Base-by-base conservation (phyloP, 2,888 invertebrate species). In the Euplagia quadripunctaria region DNA sequence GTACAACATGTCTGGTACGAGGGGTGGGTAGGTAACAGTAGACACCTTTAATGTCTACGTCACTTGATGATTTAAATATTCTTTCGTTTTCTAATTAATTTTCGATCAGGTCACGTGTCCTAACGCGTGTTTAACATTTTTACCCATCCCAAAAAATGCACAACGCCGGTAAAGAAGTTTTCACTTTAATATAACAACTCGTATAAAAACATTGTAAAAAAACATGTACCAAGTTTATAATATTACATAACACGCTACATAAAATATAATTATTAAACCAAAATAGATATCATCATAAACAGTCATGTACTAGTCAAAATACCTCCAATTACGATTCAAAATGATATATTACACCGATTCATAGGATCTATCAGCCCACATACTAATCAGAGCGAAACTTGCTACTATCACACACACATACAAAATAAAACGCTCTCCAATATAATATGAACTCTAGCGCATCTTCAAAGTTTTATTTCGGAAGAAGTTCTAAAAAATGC, bases 311-410 rank as follows among this genome's bases (percentile, higher is more conserved):
- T 73, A 55, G 70, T 46, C 31, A 82, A 79, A 78, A 31, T 77
- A 75, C 76, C 76, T 77, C 64, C 68, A 78, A 82, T 77, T 84
- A 86, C 77, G 63, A 72, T 79, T 76, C 69, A 70, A 79, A 78
- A 84, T 83, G 75, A 81, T 81, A 76, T 70, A 83, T 84, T 82
- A 81, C 80, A 75, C 70, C 77, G 78, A 80, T 82, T 80, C 80
- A 86, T 89, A 93, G 92, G 92, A 92, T 91, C 85, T 84, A 85
- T 79, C 88, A 88, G 87, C 91, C 92, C 90, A 84, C 71, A 82
- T 88, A 84, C 8, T 81, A 90, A 93, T 81, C 91, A 93, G 93
- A 92, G 86, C 93, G 90, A 81, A 79, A 90, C 91, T 72, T 73
- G 51, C 43, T 81, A 83, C 81, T 74, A 77, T 81, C 58, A 85